phyloP scores from a whole-genome alignment of 2,888 invertebrate genomes.

The Zaprionus bogoriensis region DNA sequence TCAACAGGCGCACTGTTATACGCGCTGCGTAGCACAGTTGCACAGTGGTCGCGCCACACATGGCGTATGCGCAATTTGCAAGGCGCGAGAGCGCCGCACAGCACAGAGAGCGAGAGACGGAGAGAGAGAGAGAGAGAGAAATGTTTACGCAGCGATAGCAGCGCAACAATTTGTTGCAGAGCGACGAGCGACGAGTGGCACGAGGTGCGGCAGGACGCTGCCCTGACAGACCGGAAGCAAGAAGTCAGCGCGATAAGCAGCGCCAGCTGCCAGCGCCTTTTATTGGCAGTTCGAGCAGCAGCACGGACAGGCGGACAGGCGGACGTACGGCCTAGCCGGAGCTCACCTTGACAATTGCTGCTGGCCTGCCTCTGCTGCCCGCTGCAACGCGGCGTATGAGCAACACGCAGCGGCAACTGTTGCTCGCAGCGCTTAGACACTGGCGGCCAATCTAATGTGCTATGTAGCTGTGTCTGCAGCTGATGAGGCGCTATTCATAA shows the following conservation, averaged over 20 bases:
- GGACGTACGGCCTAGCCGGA: not conserved
- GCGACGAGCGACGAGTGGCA: too few species aligned
- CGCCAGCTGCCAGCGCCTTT: constrained; percentile 42
- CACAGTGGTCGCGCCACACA: constrained; percentile 66
- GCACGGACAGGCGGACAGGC: not conserved
- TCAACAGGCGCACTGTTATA: constrained; percentile 69
- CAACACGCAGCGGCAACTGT: constrained; percentile 61
- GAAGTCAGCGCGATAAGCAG: constrained; percentile 74
- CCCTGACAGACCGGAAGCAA: constrained; percentile 66
- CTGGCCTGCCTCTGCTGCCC: too few species aligned
- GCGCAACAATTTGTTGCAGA: constrained; percentile 75
- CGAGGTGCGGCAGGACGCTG: constrained; percentile 26
- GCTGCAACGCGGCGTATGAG: constrained; percentile 46
- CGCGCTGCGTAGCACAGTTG: constrained; percentile 54
- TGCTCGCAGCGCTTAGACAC: constrained; percentile 41
- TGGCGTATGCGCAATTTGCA: constrained; percentile 69
- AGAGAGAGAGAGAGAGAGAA: constrained; percentile 11
- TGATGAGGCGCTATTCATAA: constrained; percentile 42
- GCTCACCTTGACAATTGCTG: constrained; percentile 13
- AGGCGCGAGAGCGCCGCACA: too few species aligned
- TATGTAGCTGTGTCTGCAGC: not conserved
- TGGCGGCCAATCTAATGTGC: not conserved
- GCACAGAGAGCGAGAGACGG: not conserved
- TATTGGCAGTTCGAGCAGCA: constrained; percentile 45
- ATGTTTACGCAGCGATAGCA: constrained; percentile 59